Base-by-base conservation (phyloP, 2,888 invertebrate genomes). In the Nudaria mundana region DNA sequence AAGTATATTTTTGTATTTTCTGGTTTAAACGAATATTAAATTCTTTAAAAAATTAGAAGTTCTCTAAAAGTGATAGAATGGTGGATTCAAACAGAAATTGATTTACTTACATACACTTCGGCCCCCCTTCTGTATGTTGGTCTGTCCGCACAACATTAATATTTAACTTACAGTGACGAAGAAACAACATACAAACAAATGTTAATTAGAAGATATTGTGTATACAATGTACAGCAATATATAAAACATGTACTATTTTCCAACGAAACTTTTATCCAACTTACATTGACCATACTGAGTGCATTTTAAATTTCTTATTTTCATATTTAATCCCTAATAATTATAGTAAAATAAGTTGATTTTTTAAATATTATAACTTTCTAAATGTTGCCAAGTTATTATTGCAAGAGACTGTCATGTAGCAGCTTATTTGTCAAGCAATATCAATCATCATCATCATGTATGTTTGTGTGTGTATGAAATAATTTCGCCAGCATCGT, bases 261-360 rank as follows among this genome's bases (percentile, higher is more conserved):
- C 8, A 57, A 56, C 11, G 65, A 67, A 44, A 39, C 69, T 5
- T 55, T 77, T 8, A 44, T 75, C 8, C 56, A 73, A 40, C 42
- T 79, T 6, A 68, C 69, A 1, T 66, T 71, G 23, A 58, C 66
- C 3, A 35, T 78, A 36, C 53, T 76, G 15, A 69, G 59, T 37
- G 46, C 56, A 18, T 49, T 55, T 14, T 56, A 38, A 46, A 26
- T 43, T 31, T 47, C 34, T 40, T 11, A 16, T 28, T 36, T 28
- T 22, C 15, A 8, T 32, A 14, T 5, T 10, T 11, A 30, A 13
- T 33, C 13, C 13, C 11, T 14, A 30, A 33, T 13, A 8, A 18
- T 14, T 24, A 14, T 23, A 23, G 10, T 10, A n/a, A 13, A 32
- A 26, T 26, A 26, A n/a, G 18, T 16, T 32, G 18, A n/a, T 26